phyloP scores from a whole-genome alignment of 2,888 invertebrate species.

The Oscheius sp. region DNA sequence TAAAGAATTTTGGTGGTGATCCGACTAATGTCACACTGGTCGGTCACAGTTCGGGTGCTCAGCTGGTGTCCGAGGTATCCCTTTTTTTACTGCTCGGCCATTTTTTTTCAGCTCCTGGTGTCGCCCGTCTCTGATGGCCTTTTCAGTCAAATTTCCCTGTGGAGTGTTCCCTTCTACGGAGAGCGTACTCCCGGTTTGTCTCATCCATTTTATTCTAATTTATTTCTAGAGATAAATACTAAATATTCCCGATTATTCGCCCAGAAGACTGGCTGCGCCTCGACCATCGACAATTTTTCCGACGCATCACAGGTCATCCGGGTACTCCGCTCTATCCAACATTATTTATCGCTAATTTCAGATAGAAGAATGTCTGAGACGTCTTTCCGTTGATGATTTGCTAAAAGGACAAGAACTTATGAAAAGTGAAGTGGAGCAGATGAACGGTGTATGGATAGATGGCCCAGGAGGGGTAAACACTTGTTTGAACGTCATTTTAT shows the following conservation, averaged over 20 bases:
- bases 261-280: not conserved
- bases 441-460: slow-evolving; percentile 14
- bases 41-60: slow-evolving; percentile 37
- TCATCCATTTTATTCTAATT: not conserved
- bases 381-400: not conserved
- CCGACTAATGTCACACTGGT: slow-evolving; percentile 24
- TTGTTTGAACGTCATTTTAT: not conserved
- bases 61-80: slow-evolving; percentile 22
- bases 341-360: not conserved
- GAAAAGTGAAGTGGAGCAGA: not conserved
- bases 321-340: not conserved
- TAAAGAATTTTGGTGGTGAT: slow-evolving; percentile 35
- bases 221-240: slow-evolving; percentile 1
- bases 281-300: not conserved
- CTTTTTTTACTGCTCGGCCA: not conserved
- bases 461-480: not conserved
- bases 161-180: slow-evolving; percentile 20
- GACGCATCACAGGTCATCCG: not conserved
- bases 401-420: not conserved
- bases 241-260: slow-evolving; percentile 15
- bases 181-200: not conserved
- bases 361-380: not conserved
- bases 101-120: not conserved
- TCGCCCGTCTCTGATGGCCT: slow-evolving; percentile 32
- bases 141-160: slow-evolving; percentile 2